These are phyloP conservation scores for Amphipoea oculea DNA, from an alignment of 2,888 invertebrate genomes.

Conservation along the genomic window DNA sequence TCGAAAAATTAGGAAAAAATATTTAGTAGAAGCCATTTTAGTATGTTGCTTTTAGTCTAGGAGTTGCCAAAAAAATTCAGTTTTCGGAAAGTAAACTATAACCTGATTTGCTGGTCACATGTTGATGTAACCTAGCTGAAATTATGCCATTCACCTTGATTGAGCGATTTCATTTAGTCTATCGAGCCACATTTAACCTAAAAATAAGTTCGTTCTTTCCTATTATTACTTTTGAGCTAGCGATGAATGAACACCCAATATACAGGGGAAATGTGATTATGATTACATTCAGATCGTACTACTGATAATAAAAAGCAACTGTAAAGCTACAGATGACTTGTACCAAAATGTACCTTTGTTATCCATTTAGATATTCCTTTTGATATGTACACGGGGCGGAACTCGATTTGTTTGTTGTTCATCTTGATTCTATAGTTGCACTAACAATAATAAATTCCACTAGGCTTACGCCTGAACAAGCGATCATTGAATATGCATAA, in stretches of 20 bases:
- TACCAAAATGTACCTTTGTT: slow-evolving; percentile 1
- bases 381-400: neutral
- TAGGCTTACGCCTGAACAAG: neutral
- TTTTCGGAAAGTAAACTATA: slow-evolving; percentile 28
- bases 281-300: neutral
- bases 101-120: slow-evolving; percentile 61
- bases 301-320: neutral
- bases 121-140: slow-evolving; percentile 55
- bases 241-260: slow-evolving; percentile 27
- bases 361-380: neutral
- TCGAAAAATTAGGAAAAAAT: slow-evolving; percentile 10
- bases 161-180: slow-evolving; percentile 50
- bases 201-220: slow-evolving; percentile 57
- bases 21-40: slow-evolving; percentile 50
- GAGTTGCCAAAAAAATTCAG: slow-evolving; percentile 14
- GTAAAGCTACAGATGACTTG: neutral
- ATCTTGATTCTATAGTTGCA: slow-evolving; percentile 12
- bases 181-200: slow-evolving; percentile 59
- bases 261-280: neutral
- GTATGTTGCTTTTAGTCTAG: slow-evolving; percentile 14
- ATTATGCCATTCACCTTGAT: slow-evolving; percentile 62
- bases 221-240: slow-evolving; percentile 60
- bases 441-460: slow-evolving; percentile 40
- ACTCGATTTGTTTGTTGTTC: slow-evolving; percentile 30
- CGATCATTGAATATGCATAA: slow-evolving; percentile 25